Conservation (phyloP, 2,797 vertebrate species). For the Artibeus lituratus region DNA sequence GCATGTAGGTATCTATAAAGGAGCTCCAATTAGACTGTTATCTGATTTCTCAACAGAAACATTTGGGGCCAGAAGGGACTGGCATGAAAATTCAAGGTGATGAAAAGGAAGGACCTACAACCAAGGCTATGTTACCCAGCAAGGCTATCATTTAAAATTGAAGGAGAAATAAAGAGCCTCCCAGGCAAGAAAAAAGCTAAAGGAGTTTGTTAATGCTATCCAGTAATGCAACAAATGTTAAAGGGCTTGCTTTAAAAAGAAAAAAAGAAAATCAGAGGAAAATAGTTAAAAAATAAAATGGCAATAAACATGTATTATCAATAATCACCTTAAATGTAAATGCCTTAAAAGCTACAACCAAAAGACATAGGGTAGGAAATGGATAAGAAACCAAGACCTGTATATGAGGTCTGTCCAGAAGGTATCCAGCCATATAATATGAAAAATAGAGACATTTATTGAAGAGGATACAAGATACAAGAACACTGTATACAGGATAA, state of each 20-base stretch:
- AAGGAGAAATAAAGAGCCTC: too few relatives aligned
- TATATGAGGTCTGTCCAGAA: background rate
- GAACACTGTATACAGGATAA: background rate
- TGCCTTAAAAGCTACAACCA: background rate
- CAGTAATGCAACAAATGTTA: too few relatives aligned
- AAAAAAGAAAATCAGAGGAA: background rate
- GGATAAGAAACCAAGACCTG: background rate
- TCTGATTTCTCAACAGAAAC: background rate
- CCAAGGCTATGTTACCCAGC: too few relatives aligned
- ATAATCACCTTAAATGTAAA: background rate
- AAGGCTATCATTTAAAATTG: too few relatives aligned
- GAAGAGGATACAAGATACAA: background rate
- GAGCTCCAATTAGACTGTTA: background rate
- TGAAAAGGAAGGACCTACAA: too few relatives aligned
- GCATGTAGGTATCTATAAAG: background rate
- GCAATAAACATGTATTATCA: background rate
- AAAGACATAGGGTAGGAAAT: background rate
- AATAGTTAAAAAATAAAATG: background rate
- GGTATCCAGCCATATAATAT: background rate
- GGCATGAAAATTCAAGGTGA: too few relatives aligned
- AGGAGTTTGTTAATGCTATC: too few relatives aligned
- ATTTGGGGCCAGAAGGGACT: too few relatives aligned
- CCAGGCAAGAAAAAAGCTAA: too few relatives aligned
- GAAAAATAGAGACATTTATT: background rate
- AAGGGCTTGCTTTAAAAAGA: background rate